Evolutionary conservation across 2,113 vertebrate genomes (phyloP).

Genomic region (Chrysochloris asiatica): DNA sequence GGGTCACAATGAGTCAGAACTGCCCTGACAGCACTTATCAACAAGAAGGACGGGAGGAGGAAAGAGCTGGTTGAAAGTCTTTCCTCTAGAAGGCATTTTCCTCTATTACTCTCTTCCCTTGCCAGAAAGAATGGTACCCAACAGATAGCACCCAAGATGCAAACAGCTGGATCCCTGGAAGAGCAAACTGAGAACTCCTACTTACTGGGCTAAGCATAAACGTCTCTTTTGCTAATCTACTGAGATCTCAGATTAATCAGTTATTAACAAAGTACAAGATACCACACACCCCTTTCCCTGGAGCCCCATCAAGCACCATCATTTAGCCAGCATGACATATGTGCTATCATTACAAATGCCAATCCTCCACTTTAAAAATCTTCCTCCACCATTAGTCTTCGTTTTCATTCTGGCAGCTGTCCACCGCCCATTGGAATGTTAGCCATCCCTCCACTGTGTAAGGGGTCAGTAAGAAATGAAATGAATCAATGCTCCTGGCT

Average conservation of each 20-base stretch:
- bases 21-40: no score
- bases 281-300: neutral
- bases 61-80: neutral
- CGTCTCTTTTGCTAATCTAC: neutral
- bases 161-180: neutral
- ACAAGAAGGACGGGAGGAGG: neutral
- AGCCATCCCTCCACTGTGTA: conserved; percentile 4
- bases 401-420: conserved; percentile 38
- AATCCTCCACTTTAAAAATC: conserved; percentile 25
- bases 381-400: conserved; percentile 18
- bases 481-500: conserved; percentile 54
- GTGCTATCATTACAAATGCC: conserved; percentile 7
- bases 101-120: neutral
- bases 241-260: neutral
- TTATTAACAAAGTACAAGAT: conserved; percentile 31
- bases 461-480: conserved; percentile 46
- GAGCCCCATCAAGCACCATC: neutral
- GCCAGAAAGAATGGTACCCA: neutral
- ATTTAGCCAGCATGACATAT: conserved; percentile 1
- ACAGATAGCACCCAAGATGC: neutral
- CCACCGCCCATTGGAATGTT: neutral
- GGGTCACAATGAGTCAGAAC: no score
- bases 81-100: neutral
- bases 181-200: neutral
- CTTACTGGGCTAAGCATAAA: neutral